phyloP scores from a whole-genome alignment of 2,797 vertebrate genomes.

The Squalus acanthias region DNA sequence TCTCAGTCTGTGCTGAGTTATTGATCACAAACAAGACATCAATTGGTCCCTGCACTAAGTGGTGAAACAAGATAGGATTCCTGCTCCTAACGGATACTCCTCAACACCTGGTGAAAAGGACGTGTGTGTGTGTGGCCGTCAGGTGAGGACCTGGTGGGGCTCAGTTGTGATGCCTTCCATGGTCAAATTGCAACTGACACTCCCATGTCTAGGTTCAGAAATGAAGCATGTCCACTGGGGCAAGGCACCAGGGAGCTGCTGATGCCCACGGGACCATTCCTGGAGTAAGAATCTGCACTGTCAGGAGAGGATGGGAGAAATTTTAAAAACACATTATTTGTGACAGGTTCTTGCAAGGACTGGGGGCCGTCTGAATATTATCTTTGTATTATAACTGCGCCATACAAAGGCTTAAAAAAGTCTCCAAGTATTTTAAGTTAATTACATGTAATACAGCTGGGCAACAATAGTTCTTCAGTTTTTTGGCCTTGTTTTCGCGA shows the following conservation, averaged over 20 bases:
- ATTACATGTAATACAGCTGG: not conserved
- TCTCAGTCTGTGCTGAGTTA: not conserved
- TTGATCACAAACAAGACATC: not conserved
- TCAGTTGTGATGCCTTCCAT: not conserved
- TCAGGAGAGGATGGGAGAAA: too few relatives aligned
- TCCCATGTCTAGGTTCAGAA: not conserved
- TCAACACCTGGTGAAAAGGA: not conserved
- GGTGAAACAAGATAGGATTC: too few relatives aligned
- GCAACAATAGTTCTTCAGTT: slow-evolving; percentile 20
- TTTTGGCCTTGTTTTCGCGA: slow-evolving; percentile 16
- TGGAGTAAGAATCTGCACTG: not conserved
- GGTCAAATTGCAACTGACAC: not conserved
- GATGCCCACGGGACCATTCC: not conserved
- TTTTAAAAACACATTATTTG: not conserved
- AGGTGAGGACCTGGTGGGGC: not conserved
- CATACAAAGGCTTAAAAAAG: not conserved
- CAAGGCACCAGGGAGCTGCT: not conserved
- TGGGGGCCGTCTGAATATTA: not conserved
- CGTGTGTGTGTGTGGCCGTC: not conserved
- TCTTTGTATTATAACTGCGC: not conserved
- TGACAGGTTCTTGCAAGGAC: not conserved
- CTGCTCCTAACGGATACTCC: not conserved
- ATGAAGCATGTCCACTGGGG: not conserved
- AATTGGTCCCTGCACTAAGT: too few relatives aligned
- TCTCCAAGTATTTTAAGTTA: slow-evolving; percentile 11